Percentiles rank a stretch among this genome's conserved stretches.
These are phyloP conservation scores for Melitaea cinxia DNA, from an alignment of 1,140 invertebrate species.

Conservation along the genomic window DNA sequence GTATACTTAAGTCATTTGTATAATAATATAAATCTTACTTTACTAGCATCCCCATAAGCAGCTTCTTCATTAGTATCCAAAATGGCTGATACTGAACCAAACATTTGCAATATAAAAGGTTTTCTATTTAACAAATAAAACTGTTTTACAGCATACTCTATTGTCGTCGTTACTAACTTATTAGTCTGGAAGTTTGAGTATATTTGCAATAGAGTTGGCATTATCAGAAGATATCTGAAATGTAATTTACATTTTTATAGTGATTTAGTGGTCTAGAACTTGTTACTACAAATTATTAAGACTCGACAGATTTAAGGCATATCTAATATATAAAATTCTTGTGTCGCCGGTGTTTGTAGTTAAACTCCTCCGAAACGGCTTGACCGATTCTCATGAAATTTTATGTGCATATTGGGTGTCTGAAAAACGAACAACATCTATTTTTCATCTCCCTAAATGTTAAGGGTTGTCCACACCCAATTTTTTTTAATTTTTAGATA, in stretches of 20 bases:
- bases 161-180: conserved; percentile 94
- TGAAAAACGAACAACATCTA: too few species aligned
- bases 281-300: too few species aligned
- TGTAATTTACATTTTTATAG: conserved; percentile 21
- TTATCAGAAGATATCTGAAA: conserved; percentile 95
- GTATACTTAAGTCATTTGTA: too few species aligned
- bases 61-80: conserved; percentile 95
- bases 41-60: conserved; percentile 93
- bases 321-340: neutral
- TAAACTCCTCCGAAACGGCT: too few species aligned
- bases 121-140: conserved; percentile 99
- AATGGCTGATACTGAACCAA: conserved; percentile 98
- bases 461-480: too few species aligned
- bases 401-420: too few species aligned
- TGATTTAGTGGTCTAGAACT: too few species aligned
- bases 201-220: conserved; percentile 97
- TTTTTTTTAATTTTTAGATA: too few species aligned
- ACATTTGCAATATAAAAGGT: conserved; percentile 99
- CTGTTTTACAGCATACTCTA: conserved; percentile 99
- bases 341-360: too few species aligned
- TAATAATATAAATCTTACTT: conserved; percentile 83
- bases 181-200: conserved; percentile 99
- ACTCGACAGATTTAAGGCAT: neutral
- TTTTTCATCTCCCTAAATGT: too few species aligned
- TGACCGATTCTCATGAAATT: too few species aligned